phyloP scores from a whole-genome alignment of 2,113 vertebrate genomes.

The Circaetus cinerascens region DNA sequence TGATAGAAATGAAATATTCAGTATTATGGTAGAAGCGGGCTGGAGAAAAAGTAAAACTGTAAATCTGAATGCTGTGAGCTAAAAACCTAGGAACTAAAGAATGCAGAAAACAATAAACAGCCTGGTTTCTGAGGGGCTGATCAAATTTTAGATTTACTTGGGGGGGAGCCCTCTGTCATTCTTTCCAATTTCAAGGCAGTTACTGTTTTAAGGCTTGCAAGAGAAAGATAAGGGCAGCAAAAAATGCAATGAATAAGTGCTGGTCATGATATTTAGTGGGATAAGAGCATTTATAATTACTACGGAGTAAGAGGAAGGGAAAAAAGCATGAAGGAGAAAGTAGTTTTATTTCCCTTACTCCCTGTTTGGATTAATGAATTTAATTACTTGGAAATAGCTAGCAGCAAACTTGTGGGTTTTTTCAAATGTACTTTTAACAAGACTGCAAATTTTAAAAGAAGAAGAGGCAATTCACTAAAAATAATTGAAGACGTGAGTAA shows the following conservation, averaged over 20 bases:
- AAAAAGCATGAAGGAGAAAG: background rate
- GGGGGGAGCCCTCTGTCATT: background rate
- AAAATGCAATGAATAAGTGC: background rate
- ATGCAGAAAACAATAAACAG: background rate
- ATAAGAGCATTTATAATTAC: background rate
- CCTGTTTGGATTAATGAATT: conserved; percentile 36
- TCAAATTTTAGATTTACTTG: background rate
- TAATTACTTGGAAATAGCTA: conserved; percentile 33
- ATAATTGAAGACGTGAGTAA: background rate
- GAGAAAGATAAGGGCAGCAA: background rate
- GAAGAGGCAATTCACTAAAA: background rate
- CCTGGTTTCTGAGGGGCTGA: background rate
- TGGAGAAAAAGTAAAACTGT: background rate
- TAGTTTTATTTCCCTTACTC: conserved; percentile 14
- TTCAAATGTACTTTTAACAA: conserved; percentile 20
- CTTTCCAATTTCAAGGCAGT: background rate
- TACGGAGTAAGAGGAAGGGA: background rate
- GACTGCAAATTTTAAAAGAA: background rate
- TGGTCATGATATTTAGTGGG: background rate
- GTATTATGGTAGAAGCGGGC: background rate
- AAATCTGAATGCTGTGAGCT: background rate
- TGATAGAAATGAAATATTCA: background rate
- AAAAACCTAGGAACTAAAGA: background rate
- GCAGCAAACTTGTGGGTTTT: background rate
- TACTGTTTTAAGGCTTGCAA: background rate